Evolutionary conservation across 1,140 invertebrate genomes (phyloP), one percentile per base, ranked within the genome.

Genomic region (Drosophila biarmipes): DNA sequence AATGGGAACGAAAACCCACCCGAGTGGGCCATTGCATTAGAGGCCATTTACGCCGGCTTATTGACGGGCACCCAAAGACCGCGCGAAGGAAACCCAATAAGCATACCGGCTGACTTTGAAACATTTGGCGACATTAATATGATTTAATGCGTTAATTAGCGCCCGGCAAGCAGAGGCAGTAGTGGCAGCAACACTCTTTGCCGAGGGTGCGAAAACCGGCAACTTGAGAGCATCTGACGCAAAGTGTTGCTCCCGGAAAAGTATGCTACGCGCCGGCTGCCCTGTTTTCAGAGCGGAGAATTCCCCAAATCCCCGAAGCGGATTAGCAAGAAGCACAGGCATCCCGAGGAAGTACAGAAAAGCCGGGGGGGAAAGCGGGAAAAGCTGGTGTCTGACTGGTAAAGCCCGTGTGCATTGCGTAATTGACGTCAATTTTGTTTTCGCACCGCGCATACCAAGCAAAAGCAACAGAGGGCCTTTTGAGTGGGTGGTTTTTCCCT

Each of bases 361-460:
- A 29, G 21, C 15, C 35, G 45, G 56, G 56, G 56, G 17, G 19
- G 8, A 27, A 7, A 42, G 52, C 8, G 37, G 56, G 12, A 52
- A 51, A 54, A 45, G 71, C 52, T 62, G 58, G 55, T 59, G 56
- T 54, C 40, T 72, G 71, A 57, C 72, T 86, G 80, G 66, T 67
- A 64, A 51, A 27, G 37, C 12, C 69, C 78, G 74, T 80, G 81
- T 86, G 84, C 84, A 89, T 89, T 89, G 82, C 84, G 84, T 91
- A 91, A 91, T 91, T 91, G 90, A 82, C 90, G 90, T 90, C 90
- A 91, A 91, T 91, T 91, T 90, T 80, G 86, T 91, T 91, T 91
- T 91, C 90, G 86, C 90, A 90, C 90, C 80, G 90, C 80, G 90
- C 82, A 90, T 91, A 91, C 79, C 79, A 91, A 91, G 19, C 42